These are phyloP conservation scores for Semnopithecus entellus DNA, from an alignment of 2,113 vertebrate species.

Conservation along the genomic window DNA sequence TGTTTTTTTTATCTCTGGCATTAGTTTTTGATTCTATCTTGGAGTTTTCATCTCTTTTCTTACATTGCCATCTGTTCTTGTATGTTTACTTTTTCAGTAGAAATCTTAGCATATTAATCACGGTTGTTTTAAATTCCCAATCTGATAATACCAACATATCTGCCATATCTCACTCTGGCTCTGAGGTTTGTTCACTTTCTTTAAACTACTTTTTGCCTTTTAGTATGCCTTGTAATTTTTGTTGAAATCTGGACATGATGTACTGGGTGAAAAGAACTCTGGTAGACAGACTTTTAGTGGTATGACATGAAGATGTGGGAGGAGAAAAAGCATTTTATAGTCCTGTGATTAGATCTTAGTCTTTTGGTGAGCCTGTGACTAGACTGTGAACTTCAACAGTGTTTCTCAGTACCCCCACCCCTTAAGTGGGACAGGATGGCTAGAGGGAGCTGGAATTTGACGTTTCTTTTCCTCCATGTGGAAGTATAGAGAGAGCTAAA, in stretches of 20 bases:
- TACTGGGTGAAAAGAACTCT: neutral
- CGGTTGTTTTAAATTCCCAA: neutral
- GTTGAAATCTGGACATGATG: neutral
- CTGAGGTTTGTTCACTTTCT: neutral
- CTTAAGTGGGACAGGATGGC: neutral
- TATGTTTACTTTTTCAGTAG: neutral
- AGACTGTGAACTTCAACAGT: neutral
- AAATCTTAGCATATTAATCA: neutral
- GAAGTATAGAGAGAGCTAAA: neutral
- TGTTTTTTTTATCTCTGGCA: neutral
- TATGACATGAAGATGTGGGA: neutral
- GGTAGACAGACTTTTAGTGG: neutral
- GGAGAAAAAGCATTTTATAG: neutral
- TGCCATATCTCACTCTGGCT: neutral
- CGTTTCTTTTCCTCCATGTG: neutral
- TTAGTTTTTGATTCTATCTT: neutral
- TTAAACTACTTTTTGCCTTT: neutral
- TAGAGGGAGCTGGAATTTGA: neutral
- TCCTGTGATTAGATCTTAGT: neutral
- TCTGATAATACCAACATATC: neutral
- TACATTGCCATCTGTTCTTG: neutral
- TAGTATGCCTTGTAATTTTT: neutral
- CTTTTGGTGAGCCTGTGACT: neutral
- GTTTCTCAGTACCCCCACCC: neutral
- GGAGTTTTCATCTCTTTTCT: neutral